These are phyloP conservation scores for Rhinichthys osculus DNA, from an alignment of 2,797 vertebrate species.

Conservation along the genomic window DNA sequence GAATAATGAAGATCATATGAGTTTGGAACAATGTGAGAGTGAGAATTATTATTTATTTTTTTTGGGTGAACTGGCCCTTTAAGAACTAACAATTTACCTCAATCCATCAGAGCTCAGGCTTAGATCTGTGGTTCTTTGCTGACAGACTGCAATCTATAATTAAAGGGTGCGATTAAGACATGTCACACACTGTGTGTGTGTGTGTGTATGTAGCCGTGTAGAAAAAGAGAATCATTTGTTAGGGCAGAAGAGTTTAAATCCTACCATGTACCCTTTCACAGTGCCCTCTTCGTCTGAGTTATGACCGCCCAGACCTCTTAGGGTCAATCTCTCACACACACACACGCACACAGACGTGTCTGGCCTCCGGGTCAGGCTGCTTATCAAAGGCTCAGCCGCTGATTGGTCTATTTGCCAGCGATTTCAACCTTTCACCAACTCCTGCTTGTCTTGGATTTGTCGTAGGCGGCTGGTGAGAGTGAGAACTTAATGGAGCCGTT, in stretches of 20 bases:
- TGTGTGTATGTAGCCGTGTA: neutral
- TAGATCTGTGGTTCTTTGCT: conserved; percentile 29
- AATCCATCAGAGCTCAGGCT: neutral
- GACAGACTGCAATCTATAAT: conserved; percentile 33
- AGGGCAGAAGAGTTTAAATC: conserved; percentile 1
- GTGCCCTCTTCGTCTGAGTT: conserved; percentile 48
- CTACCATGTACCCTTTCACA: conserved; percentile 22
- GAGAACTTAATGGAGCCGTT: conserved; percentile 18
- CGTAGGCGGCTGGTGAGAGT: conserved; percentile 3
- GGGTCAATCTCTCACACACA: conserved; percentile 51
- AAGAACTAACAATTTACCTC: neutral
- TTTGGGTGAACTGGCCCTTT: neutral
- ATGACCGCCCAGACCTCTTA: conserved; percentile 46
- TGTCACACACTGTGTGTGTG: conserved; percentile 16
- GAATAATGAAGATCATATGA: neutral
- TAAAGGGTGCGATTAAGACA: neutral
- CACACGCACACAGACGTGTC: conserved; percentile 15
- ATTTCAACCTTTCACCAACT: conserved; percentile 46
- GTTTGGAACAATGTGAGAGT: neutral
- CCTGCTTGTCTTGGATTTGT: conserved; percentile 44
- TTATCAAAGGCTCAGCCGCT: conserved; percentile 41
- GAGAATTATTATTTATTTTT: neutral
- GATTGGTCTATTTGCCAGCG: conserved; percentile 39
- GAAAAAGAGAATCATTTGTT: conserved; percentile 16
- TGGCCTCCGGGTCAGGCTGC: conserved; percentile 33